Conservation (phyloP, 2,888 invertebrate genomes). For the Rhopalosiphum nymphaeae region DNA sequence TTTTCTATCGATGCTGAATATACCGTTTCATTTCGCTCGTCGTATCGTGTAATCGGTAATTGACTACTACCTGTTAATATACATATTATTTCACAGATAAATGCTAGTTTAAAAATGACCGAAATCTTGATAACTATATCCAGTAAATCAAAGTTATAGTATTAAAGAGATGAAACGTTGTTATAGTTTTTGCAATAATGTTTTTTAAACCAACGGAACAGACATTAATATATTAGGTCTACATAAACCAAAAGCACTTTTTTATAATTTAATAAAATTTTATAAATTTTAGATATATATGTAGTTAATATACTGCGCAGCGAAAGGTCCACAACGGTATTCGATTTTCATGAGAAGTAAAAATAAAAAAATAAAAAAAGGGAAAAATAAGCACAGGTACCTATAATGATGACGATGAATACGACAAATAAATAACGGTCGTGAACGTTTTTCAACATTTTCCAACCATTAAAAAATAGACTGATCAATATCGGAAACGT, state of each 20-base stretch:
- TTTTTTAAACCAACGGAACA: not conserved
- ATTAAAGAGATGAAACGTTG: not conserved
- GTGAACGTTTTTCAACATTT: constrained; percentile 2
- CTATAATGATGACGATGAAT: not conserved
- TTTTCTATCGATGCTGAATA: not conserved
- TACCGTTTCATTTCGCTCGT: not conserved
- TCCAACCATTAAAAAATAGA: not conserved
- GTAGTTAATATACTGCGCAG: not conserved
- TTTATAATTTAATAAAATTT: not conserved
- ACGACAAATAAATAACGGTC: not conserved
- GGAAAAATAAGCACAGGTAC: not conserved
- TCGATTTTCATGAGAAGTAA: not conserved
- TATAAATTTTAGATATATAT: not conserved
- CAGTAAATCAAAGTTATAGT: not conserved
- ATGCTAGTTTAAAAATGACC: not conserved
- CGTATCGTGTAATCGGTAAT: not conserved
- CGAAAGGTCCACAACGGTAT: not conserved
- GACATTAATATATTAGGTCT: not conserved
- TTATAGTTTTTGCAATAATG: not conserved
- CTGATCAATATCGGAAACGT: not conserved
- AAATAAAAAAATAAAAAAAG: not conserved
- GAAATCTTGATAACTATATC: not conserved
- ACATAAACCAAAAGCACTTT: not conserved
- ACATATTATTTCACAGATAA: not conserved
- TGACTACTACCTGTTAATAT: not conserved